Percentiles rank a stretch among this genome's conserved stretches.
These are phyloP conservation scores for Girardinus metallicus DNA, from an alignment of 2,797 vertebrate species.

Conservation along the genomic window DNA sequence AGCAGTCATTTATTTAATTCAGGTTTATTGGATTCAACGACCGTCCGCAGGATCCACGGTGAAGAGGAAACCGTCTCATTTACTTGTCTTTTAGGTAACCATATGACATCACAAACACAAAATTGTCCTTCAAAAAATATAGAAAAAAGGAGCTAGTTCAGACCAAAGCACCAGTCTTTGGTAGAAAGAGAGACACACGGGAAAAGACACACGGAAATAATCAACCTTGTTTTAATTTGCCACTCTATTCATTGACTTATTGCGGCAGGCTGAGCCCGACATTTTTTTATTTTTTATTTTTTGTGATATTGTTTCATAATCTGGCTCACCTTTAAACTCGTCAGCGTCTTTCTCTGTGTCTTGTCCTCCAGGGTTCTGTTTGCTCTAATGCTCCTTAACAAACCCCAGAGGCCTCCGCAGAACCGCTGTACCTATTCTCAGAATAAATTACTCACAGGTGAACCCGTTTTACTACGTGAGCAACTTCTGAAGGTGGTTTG, in stretches of 20 bases:
- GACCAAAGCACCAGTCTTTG: too few species aligned
- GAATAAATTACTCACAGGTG: neutral
- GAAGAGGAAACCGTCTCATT: too few species aligned
- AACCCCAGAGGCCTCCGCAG: neutral
- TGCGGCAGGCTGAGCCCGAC: too few species aligned
- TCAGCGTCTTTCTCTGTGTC: neutral
- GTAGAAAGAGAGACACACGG: too few species aligned
- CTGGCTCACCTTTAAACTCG: neutral
- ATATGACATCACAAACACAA: too few species aligned
- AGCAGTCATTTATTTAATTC: neutral
- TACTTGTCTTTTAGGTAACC: too few species aligned
- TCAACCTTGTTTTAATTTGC: too few species aligned
- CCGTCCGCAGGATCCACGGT: neutral
- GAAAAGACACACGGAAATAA: too few species aligned
- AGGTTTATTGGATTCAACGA: neutral
- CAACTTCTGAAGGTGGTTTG: neutral
- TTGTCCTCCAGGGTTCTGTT: neutral
- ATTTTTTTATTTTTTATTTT: too few species aligned
- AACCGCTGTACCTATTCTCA: neutral
- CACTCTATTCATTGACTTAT: too few species aligned
- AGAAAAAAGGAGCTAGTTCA: too few species aligned
- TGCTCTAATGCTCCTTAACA: neutral
- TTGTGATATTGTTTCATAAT: neutral
- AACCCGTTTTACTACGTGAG: neutral
- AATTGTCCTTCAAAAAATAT: too few species aligned